Base-by-base conservation (phyloP, 2,113 vertebrate species). In the Falco punctatus region DNA sequence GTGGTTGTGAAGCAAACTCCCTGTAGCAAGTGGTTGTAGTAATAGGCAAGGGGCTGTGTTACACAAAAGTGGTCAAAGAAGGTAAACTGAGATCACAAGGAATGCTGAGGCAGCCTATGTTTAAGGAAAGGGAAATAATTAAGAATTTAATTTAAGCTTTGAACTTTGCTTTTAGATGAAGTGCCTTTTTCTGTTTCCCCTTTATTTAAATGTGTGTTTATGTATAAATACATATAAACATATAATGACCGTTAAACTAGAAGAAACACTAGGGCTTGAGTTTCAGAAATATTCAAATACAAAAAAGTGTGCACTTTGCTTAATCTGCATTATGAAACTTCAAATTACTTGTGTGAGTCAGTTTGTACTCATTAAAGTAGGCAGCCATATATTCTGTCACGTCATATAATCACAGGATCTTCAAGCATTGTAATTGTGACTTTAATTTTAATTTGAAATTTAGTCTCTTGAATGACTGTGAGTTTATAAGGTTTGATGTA, bases 91-190 rank as follows among this genome's bases (percentile, higher is more conserved):
- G 57, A 58, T n/a, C 0, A 0, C 16, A 21, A 89, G 52, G 46
- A 79, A 69, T 14, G 52, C 21, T 72, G 58, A 91, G 66, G 61
- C 57, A 81, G 57, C 46, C 57, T 88, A 14, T 9, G 9, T 15
- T 77, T 81, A 57, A 59, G 33, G 54, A 71, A 90, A 73, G 10
- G 23, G 26, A 52, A 81, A 24, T 42, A 35, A 69, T 30, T 12
- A 86, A 11, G 17, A 30, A 84, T 90, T 94, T 88, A 5, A 71
- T 72, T 74, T 82, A 73, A 72, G 58, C 62, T 70, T 91, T 65
- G 59, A 89, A 30, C 17, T 92, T 92, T 75, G 62, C 64, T 95
- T 91, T 92, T 84, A 89, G 91, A 79, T 73, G 5, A 81, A 95
- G 69, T 69, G 55, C 65, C 70, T 80, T 84, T 52, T 93, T 84